Base-by-base conservation (phyloP, 2,797 vertebrate species). In the Microhierax caerulescens region DNA sequence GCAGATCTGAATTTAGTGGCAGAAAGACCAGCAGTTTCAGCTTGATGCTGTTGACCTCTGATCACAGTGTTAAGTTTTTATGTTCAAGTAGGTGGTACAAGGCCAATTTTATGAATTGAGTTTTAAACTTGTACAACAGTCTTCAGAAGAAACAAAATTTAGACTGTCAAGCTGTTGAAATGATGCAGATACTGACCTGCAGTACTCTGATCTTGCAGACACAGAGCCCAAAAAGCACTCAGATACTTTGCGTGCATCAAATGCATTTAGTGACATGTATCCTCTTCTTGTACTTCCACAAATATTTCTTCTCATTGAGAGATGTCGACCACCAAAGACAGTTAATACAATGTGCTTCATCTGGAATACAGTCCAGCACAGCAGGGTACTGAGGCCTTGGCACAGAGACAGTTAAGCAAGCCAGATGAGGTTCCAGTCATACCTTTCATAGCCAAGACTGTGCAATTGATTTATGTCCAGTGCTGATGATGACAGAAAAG, bases 341-440 rank as follows among this genome's bases (percentile, higher is more conserved):
- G 37, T 13, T 74, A 39, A 24, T 28, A 13, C 28, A 36, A 45
- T 17, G 60, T 21, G 74, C 70, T 92, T 84, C 69, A 45, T 41
- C 75, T 93, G 89, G 82, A 91, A 63, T 32, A 37, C 28, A 61
- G 69, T 45, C 47, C 78, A 63, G 67, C 86, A 39, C 91, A 78
- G 82, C 83, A 70, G 93, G 82, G 53, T 34, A 23, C 37, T 3
- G 45, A 67, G 83, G 61, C 83, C 80, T 79, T 93, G 93, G 95
- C 93, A 78, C 70, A 67, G 88, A 47, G 67, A 89, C 83, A 74
- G 84, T 53, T 82, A 32, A 57, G 43, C 11, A 32, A 85, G 80
- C 85, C 88, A 92, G 78, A 77, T 87, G 88, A 96, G 88, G 74
- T 90, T 95, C 91, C 93, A 95, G 22, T 41, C 91, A 54, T 79